Evolutionary conservation across 2,113 vertebrate species (phyloP).

Genomic region (Prinia subflava): DNA sequence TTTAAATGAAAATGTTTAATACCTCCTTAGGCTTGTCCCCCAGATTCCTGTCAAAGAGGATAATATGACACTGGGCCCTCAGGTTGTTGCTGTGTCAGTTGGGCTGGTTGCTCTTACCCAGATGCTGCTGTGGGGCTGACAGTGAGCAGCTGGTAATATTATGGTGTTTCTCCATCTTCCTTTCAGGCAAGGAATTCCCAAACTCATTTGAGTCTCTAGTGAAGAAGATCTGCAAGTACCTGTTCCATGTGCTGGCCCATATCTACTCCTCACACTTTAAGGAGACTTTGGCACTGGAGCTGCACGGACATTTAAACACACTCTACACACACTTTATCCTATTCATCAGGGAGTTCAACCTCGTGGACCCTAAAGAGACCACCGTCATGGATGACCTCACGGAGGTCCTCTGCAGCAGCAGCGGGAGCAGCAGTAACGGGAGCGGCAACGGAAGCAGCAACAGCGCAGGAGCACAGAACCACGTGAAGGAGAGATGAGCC

Average conservation of each 20-base stretch:
- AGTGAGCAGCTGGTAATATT: not conserved
- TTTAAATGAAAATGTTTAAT: not conserved
- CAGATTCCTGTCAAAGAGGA: not conserved
- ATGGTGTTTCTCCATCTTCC: not conserved
- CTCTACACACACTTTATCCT: constrained; percentile 97
- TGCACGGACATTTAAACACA: constrained; percentile 98
- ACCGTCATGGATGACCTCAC: constrained; percentile 98
- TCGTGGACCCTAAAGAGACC: constrained; percentile 98
- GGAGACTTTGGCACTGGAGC: constrained; percentile 93
- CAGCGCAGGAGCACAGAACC: constrained; percentile 88
- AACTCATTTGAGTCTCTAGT: constrained; percentile 96
- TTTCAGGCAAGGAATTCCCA: constrained; percentile 93
- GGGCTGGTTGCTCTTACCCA: not conserved
- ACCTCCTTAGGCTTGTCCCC: not conserved
- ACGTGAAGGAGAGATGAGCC: constrained; percentile 97
- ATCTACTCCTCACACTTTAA: constrained; percentile 99
- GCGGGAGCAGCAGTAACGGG: constrained; percentile 56
- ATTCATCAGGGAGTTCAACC: constrained; percentile 96
- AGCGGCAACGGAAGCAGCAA: constrained; percentile 59
- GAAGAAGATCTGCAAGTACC: constrained; percentile 95
- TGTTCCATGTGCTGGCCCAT: constrained; percentile 97
- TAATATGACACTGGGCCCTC: not conserved
- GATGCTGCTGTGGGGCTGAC: not conserved
- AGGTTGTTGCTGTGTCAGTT: not conserved
- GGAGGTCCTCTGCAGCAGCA: constrained; percentile 88